Percentiles rank a stretch among this genome's conserved stretches.
phyloP scores from a whole-genome alignment of 2,797 vertebrate species.

The Protosalanx chinensis region DNA sequence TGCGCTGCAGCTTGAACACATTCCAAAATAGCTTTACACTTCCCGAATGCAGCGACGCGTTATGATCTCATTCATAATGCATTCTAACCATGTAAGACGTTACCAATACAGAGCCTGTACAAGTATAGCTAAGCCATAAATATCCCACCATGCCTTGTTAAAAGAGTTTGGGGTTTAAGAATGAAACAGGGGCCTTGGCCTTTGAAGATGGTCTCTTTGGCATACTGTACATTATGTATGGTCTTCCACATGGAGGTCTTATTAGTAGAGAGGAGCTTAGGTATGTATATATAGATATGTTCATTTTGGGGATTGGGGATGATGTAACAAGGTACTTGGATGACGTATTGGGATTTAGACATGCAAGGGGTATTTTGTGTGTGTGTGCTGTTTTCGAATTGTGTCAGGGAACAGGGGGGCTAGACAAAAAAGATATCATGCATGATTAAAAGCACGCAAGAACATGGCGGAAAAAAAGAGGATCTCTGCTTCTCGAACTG shows the following conservation, averaged over 20 bases:
- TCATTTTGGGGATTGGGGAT: not conserved
- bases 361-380: too few relatives aligned
- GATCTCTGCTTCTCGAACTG: too few relatives aligned
- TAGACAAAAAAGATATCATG: too few relatives aligned
- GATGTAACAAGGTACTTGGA: not conserved
- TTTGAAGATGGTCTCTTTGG: conserved; percentile 48
- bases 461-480: too few relatives aligned
- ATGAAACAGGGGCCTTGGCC: conserved; percentile 35
- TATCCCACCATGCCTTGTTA: conserved; percentile 5
- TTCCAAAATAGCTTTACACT: conserved; percentile 17
- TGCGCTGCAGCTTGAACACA: conserved; percentile 18
- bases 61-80: conserved; percentile 19
- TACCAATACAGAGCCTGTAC: conserved; percentile 19
- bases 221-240: conserved; percentile 33
- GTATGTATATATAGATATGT: too few relatives aligned
- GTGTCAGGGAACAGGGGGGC: too few relatives aligned
- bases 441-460: too few relatives aligned
- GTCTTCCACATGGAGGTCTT: conserved; percentile 29
- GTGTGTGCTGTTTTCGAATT: too few relatives aligned
- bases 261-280: not conserved
- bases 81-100: conserved; percentile 22
- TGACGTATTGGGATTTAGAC: not conserved
- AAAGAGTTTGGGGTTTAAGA: conserved; percentile 34
- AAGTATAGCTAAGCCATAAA: conserved; percentile 6
- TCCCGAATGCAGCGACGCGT: not conserved